Base-by-base conservation (phyloP, 2,797 vertebrate species). In the Sebastes iracundus region DNA sequence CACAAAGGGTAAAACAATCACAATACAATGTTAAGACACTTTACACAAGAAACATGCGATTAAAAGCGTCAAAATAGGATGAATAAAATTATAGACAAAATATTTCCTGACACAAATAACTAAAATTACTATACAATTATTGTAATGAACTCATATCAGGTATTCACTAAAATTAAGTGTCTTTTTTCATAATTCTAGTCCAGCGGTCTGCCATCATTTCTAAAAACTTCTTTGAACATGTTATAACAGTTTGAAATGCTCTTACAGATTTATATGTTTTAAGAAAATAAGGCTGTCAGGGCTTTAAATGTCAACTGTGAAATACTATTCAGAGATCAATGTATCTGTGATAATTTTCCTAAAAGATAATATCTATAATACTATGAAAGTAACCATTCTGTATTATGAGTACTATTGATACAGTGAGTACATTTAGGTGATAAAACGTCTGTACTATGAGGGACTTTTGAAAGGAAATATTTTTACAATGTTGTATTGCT, bases 311-410 rank as follows among this genome's bases (percentile, higher is more conserved):
- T 27, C 13, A 32, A 3, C 5, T 14, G 1, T 55, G 32, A 55
- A 13, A 58, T 8, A n/a, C 6, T 1, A 13, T 55, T 68, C 3
- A 58, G 35, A 28, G 20, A 58, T n/a, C 0, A 55, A 59, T 27
- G 9, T 0, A 46, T 22, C 25, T 1, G 2, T 35, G 13, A 5
- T 13, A 1, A 33, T 3, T 20, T 13, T 25, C 14, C 2, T 33
- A 52, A 0, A 52, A 32, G 1, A 16, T 22, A n/a, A 10, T 18
- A 32, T 32, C 4, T 4, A 32, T 18, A 32, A 28, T 42, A 16
- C 0, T 25, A 64, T 2, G 9, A 42, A 42, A 42, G 32, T n/a
- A 1, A 55, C 9, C 23, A 23, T 58, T 58, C 20, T 49, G 27
- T n/a, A 32, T 46, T 46, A 23, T 32, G n/a, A 14, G n/a, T 20